These are phyloP conservation scores for Tachycineta bicolor DNA, from an alignment of 2,113 vertebrate genomes.

Conservation along the genomic window DNA sequence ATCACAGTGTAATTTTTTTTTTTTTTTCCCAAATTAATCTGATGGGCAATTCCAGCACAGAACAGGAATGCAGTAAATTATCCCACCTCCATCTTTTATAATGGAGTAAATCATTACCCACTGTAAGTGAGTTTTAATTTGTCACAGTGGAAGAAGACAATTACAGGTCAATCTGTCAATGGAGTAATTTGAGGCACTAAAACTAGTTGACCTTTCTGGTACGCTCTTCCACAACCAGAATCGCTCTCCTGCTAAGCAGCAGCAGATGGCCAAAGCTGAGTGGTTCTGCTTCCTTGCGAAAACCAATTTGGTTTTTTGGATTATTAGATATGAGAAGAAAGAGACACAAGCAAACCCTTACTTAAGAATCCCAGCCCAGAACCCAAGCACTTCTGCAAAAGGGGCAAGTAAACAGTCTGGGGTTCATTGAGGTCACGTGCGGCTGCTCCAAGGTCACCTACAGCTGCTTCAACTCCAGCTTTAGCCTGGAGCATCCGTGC, in stretches of 20 bases:
- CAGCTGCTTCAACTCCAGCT: fast-evolving
- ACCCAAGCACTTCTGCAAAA: not conserved
- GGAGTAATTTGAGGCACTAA: slow-evolving; percentile 2
- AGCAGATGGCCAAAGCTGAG: slow-evolving; percentile 40
- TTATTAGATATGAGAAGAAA: not conserved
- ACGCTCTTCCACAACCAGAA: not conserved
- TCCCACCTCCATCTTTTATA: not conserved
- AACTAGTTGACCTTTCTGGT: slow-evolving; percentile 25
- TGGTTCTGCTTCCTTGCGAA: not conserved
- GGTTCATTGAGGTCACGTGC: fast-evolving
- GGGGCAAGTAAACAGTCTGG: not conserved
- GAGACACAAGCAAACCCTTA: not conserved
- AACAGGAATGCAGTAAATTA: not conserved
- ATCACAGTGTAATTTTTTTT: not conserved
- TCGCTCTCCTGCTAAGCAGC: not conserved
- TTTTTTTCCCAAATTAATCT: not conserved
- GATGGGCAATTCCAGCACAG: not conserved
- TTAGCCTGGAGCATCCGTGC: not conserved
- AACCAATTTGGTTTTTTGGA: not conserved
- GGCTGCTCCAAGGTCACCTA: not conserved
- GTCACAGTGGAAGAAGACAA: not conserved
- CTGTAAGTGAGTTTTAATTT: slow-evolving; percentile 43
- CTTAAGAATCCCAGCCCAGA: not conserved
- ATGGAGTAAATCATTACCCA: slow-evolving; percentile 8
- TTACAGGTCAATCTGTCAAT: slow-evolving; percentile 41